Evolutionary conservation across 2,888 invertebrate species (phyloP).

Genomic region (Ceramica pisi): DNA sequence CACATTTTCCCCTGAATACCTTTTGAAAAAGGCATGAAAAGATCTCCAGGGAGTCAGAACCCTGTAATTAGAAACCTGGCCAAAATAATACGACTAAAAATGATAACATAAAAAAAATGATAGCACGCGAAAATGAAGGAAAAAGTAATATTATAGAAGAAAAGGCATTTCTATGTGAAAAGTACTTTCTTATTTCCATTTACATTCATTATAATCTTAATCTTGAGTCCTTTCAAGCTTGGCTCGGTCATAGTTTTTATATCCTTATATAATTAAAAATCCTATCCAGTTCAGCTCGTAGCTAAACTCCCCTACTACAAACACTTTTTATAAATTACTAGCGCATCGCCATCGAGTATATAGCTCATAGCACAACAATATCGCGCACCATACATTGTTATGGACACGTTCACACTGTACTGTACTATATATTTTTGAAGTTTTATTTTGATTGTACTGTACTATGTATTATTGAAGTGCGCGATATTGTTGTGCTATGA

Average conservation of each 20-base stretch:
- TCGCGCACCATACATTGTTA: no score
- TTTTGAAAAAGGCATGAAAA: constrained; percentile 43
- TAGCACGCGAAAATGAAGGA: constrained; percentile 44
- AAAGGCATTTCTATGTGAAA: constrained; percentile 53
- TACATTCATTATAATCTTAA: constrained; percentile 72
- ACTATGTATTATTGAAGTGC: no score
- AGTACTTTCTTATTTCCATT: constrained; percentile 59
- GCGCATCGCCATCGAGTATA: no score
- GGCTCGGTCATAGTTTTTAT: constrained; percentile 74
- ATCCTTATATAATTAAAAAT: constrained; percentile 77
- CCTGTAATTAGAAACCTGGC: constrained; percentile 53
- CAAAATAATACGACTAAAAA: constrained; percentile 55
- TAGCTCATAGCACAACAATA: no score
- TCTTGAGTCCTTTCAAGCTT: constrained; percentile 67
- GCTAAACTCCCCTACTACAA: constrained; percentile 63
- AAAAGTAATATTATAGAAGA: constrained; percentile 55
- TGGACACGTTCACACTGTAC: no score
- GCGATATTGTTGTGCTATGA: no score
- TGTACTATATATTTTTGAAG: no score
- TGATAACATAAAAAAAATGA: constrained; percentile 64
- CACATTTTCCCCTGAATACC: constrained; percentile 38
- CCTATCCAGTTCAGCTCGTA: constrained; percentile 65
- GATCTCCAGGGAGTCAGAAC: constrained; percentile 33
- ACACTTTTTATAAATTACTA: not conserved
- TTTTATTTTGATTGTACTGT: no score